Conservation (phyloP, 2,113 vertebrate species). For the Sialia sialis region DNA sequence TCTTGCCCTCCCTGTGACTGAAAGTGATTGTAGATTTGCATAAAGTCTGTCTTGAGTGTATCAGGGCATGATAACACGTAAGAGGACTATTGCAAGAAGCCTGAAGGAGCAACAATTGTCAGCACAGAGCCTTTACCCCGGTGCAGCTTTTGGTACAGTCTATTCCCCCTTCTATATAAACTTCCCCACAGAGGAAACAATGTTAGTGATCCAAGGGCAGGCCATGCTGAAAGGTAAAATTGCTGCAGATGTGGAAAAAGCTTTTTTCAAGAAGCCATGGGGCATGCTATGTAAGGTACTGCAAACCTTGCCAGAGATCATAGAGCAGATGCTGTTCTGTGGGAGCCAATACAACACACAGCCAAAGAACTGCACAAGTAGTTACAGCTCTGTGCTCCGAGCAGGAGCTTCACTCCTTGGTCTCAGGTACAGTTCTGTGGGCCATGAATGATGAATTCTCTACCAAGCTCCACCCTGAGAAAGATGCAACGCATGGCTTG, state of each 20-base stretch:
- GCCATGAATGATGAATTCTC: neutral
- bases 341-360: neutral
- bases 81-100: neutral
- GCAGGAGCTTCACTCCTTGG: neutral
- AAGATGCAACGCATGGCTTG: accelerated
- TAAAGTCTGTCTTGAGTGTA: neutral
- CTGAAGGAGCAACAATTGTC: neutral
- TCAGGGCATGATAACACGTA: neutral
- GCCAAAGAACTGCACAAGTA: neutral
- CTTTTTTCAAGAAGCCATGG: neutral
- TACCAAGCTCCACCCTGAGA: neutral
- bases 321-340: neutral
- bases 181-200: neutral
- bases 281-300: neutral
- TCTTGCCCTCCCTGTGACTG: neutral
- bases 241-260: neutral
- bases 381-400: neutral
- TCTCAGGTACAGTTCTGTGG: neutral
- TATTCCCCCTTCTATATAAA: accelerated
- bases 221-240: neutral
- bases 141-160: neutral
- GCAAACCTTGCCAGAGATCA: neutral
- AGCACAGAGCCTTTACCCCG: neutral
- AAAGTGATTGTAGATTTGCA: neutral
- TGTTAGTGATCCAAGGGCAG: neutral